Evolutionary conservation across 2,113 vertebrate genomes (phyloP), one percentile per base, ranked within the genome.

Genomic region (Dinomys branickii): DNA sequence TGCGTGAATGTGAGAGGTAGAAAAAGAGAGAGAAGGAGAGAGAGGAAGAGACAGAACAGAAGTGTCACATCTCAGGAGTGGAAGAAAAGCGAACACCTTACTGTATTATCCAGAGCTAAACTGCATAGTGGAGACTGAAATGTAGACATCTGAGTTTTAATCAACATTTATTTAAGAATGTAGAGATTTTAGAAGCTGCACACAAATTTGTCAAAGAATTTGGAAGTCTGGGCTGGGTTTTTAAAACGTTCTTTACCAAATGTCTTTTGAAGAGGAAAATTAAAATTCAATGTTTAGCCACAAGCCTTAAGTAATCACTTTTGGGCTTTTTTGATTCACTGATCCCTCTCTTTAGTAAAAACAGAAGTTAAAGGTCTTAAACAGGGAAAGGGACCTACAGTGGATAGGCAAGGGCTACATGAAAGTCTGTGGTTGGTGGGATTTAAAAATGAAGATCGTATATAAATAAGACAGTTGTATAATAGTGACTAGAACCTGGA

Each of bases 281-380:
- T 59, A 35, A n/a, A 97, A 90, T 90, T 71, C 59, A 89, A 2
- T 41, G n/a, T 95, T 90, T 65, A 95, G 69, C 65, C n/a, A 44
- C 5, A 50, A 84, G 26, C 61, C 7, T 26, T 7, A 2, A 33
- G 26, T 83, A 63, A 61, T 65, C 86, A 26, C 59, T 80, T 91
- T 91, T 2, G 50, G 7, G 58, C 26, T 84, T 93, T 4, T 28
- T 44, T 47, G 65, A 85, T 75, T 81, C 58, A 91, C 8, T n/a
- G 41, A 94, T 47, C 19, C 30, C 50, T 24, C 3, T 67, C 2
- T 84, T 6, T 44, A 38, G 5, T 89, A 41, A 88, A 85, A 88
- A 81, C 13, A 78, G 0, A 5, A 73, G n/a, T 78, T 61, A 52
- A 75, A 0, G 12, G 35, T 4, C 44, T n/a, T 17, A n/a, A 65